Percentiles rank a stretch among this genome's conserved stretches.
phyloP scores from a whole-genome alignment of 53 echinoderm and acorn worm species.

The Echinarachnius parma region DNA sequence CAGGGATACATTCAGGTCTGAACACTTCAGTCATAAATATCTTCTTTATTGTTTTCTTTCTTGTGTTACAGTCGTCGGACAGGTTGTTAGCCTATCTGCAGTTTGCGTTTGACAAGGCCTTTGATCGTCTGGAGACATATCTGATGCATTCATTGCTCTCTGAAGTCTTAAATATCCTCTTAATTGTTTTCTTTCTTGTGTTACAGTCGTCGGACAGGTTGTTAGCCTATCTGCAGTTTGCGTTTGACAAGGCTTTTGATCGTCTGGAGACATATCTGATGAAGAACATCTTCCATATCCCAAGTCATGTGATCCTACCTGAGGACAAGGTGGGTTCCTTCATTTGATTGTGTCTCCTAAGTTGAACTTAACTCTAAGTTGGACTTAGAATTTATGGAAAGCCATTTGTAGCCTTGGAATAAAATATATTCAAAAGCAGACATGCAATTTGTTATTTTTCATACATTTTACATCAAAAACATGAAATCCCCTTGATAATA shows the following conservation, averaged over 20 bases:
- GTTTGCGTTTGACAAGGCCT: slow-evolving; percentile 47
- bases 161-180: too few species aligned
- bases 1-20: too few species aligned
- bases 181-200: neutral
- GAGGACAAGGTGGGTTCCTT: slow-evolving; percentile 70
- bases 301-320: slow-evolving; percentile 68
- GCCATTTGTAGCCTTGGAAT: too few species aligned
- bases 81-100: slow-evolving; percentile 45
- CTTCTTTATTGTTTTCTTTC: too few species aligned
- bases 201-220: slow-evolving; percentile 73
- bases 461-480: too few species aligned
- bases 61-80: slow-evolving; percentile 64
- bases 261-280: slow-evolving; percentile 83
- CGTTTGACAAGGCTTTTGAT: slow-evolving; percentile 65
- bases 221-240: slow-evolving; percentile 27
- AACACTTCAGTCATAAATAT: too few species aligned
- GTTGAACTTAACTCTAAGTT: too few species aligned
- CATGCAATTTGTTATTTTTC: too few species aligned
- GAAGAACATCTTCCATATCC: slow-evolving; percentile 92
- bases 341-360: neutral
- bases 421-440: too few species aligned
- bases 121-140: slow-evolving; percentile 85
- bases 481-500: too few species aligned
- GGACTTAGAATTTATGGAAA: too few species aligned
- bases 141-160: too few species aligned